These are phyloP conservation scores for Lasioglossum calceatum DNA, from an alignment of 2,888 invertebrate species.

Conservation along the genomic window DNA sequence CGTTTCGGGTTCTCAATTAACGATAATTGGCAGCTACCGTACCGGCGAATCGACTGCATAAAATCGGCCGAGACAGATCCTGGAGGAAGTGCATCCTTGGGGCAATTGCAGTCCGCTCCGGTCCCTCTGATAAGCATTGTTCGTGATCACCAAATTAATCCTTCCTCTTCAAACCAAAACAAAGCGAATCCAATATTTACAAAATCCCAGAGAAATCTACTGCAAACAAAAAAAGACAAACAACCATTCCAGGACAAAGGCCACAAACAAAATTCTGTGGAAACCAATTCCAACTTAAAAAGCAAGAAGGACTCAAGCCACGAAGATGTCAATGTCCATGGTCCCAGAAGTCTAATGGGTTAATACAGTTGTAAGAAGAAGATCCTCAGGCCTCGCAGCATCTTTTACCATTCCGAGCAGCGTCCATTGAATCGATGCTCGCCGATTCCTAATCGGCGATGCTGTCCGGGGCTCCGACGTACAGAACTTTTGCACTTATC, in stretches of 20 bases:
- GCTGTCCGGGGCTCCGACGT: conserved; percentile 12
- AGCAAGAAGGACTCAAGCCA: not conserved
- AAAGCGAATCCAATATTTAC: not conserved
- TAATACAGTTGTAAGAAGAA: conserved; percentile 6
- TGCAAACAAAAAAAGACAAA: not conserved
- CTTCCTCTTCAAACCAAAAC: not conserved
- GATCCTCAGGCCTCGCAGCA: not conserved
- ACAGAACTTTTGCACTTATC: conserved; percentile 20
- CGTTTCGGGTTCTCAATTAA: conserved; percentile 79
- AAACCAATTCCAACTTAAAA: not conserved
- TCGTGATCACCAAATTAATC: not conserved
- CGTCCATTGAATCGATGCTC: conserved; percentile 6
- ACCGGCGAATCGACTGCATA: conserved; percentile 59
- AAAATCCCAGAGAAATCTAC: not conserved
- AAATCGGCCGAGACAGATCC: conserved; percentile 63
- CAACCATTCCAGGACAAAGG: not conserved
- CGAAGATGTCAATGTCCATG: not conserved
- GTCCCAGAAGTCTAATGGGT: not conserved
- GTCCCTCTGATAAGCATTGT: not conserved
- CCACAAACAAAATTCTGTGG: not conserved
- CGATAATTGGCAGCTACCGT: conserved; percentile 80
- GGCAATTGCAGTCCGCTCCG: not conserved
- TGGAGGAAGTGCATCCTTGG: conserved; percentile 14
- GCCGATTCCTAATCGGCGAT: not conserved
- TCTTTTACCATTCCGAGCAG: not conserved